A percentile compares a stretch with the other conserved stretches of the same genome.
Conservation (phyloP, 2,888 invertebrate species). For the Oxyscelio sp. region DNA sequence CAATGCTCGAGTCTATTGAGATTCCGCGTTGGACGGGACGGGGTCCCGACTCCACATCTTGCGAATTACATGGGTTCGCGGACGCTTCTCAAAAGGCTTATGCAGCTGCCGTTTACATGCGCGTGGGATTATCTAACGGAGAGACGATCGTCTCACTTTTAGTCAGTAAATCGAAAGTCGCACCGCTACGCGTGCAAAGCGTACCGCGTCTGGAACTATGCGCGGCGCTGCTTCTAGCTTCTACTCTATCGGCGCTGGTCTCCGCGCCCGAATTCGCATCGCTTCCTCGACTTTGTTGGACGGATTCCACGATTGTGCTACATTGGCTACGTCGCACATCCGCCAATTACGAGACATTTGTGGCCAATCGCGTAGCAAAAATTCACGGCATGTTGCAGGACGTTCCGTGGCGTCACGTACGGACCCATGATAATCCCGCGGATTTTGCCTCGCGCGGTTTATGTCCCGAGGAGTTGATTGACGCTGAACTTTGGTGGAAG, state of each 20-base stretch:
- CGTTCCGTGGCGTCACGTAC: slow-evolving; percentile 80
- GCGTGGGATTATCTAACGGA: too few species aligned
- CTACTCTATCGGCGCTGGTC: neutral
- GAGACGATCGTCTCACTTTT: too few species aligned
- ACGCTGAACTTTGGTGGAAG: slow-evolving; percentile 70
- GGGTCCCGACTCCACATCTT: neutral
- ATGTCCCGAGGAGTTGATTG: slow-evolving; percentile 76
- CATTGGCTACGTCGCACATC: slow-evolving; percentile 74
- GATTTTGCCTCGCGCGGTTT: slow-evolving; percentile 76
- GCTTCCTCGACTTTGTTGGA: slow-evolving; percentile 30
- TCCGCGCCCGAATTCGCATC: neutral
- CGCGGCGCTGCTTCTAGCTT: too few species aligned
- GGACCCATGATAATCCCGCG: too few species aligned
- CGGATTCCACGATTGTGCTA: too few species aligned
- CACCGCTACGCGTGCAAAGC: neutral
- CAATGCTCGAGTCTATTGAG: neutral
- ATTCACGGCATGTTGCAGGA: too few species aligned
- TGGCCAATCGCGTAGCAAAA: slow-evolving; percentile 80
- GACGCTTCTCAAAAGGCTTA: slow-evolving; percentile 53
- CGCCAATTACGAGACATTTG: slow-evolving; percentile 68
- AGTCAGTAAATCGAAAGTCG: neutral
- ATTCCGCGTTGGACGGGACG: slow-evolving; percentile 35
- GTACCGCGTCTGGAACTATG: too few species aligned
- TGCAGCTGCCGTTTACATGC: neutral
- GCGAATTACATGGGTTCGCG: slow-evolving; percentile 58